Evolutionary conservation across 2,113 vertebrate species (phyloP).

Genomic region (Trichechus manatus): DNA sequence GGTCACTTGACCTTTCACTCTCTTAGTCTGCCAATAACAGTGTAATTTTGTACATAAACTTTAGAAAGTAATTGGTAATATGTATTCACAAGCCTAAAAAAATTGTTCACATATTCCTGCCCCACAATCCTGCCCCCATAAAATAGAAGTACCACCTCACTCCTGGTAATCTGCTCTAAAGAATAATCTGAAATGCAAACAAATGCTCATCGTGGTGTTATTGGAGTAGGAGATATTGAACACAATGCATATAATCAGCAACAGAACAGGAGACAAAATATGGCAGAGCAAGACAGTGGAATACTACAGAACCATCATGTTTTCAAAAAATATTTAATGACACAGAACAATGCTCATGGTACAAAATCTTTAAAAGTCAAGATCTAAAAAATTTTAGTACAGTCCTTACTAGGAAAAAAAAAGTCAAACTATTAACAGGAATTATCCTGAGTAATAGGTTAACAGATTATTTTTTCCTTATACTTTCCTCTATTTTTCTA

Average conservation of each 20-base stretch:
- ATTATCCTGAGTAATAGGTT: not conserved
- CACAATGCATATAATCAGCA: not conserved
- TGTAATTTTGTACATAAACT: not conserved
- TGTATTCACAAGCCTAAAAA: not conserved
- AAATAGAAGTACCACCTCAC: not conserved
- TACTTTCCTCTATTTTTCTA: not conserved
- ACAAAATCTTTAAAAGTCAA: slow-evolving; percentile 19
- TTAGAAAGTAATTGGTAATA: not conserved
- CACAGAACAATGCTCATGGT: not conserved
- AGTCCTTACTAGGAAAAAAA: not conserved
- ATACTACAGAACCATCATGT: not conserved
- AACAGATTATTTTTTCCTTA: slow-evolving; percentile 9
- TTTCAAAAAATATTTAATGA: not conserved
- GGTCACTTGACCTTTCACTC: not conserved
- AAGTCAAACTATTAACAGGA: slow-evolving; percentile 1
- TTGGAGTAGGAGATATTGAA: not conserved
- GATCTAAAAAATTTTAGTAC: not conserved
- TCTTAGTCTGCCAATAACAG: not conserved
- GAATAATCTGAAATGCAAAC: slow-evolving; percentile 26
- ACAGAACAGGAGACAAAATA: not conserved
- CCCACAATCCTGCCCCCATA: not conserved
- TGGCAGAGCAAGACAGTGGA: not conserved
- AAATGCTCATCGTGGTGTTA: not conserved
- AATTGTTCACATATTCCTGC: not conserved
- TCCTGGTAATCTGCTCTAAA: not conserved